Percentiles rank a stretch among this genome's conserved stretches.
These are phyloP conservation scores for Antechinus stuartii DNA, from an alignment of 2,113 vertebrate species.

Conservation along the genomic window DNA sequence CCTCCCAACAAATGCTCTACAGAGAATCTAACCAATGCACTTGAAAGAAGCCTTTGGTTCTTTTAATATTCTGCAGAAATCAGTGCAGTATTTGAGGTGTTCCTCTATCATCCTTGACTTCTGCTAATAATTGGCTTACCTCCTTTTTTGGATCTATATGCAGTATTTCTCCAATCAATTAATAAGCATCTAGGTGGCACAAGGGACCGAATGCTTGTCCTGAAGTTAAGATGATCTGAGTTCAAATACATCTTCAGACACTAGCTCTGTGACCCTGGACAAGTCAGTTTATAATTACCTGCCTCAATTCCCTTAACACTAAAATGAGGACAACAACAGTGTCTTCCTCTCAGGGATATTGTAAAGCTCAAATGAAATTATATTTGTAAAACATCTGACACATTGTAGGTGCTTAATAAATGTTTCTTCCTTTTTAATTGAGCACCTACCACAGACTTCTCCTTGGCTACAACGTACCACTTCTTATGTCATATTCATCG, in stretches of 20 bases:
- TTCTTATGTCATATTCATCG: not conserved
- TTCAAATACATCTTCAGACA: not conserved
- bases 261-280: not conserved
- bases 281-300: not conserved
- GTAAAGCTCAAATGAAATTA: not conserved
- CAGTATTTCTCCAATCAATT: not conserved
- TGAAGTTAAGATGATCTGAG: not conserved
- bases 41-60: not conserved
- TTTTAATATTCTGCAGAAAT: not conserved
- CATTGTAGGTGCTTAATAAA: not conserved
- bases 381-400: not conserved
- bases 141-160: not conserved
- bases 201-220: not conserved
- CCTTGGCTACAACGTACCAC: not conserved
- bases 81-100: not conserved
- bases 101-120: not conserved
- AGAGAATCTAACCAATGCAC: not conserved
- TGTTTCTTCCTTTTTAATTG: not conserved
- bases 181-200: not conserved
- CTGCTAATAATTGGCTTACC: not conserved
- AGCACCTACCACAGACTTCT: not conserved
- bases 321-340: not conserved
- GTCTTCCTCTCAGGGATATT: not conserved
- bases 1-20: not conserved
- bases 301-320: not conserved